Evolutionary conservation across 2,888 invertebrate genomes (phyloP), one percentile per base, ranked within the genome.

Genomic region (Stomorhina lunata): DNA sequence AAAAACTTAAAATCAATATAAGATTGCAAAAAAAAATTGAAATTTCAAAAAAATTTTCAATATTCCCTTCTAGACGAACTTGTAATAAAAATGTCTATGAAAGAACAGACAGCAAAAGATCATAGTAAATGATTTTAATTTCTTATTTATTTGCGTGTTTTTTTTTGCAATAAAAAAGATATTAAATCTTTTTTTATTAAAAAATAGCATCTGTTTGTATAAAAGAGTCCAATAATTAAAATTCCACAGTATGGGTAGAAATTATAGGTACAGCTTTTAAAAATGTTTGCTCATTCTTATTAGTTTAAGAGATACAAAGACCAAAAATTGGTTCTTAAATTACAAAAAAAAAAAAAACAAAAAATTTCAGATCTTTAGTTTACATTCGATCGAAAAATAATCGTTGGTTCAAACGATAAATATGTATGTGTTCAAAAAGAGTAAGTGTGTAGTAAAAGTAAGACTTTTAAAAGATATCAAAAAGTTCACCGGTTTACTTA

Each of bases 91-190:
- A 59, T 17, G 45, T 73, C 40, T 66, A 61, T 40, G 4, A 37
- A 79, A 66, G 66, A 79, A 17, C 72, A 79, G 65, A 59, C 65
- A 45, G n/a, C 53, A 71, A 10, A n/a, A 43, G 50, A 65, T 79
- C 20, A 72, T 27, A 65, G 29, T 15, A 50, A 66, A 57, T 40
- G 48, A 61, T 77, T 69, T 61, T 12, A 27, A 43, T 40, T 61
- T 61, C 40, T 40, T 65, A 34, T 32, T 20, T 7, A 25, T 57
- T 66, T 66, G n/a, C n/a, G n/a, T 17, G 22, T 55, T 65, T 12
- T 37, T 50, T 73, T 48, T 72, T 53, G 20, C 27, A 63, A 22
- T 50, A 59, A 61, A 63, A 77, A 15, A 55, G 53, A 53, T 37
- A 68, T 55, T 40, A 71, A 25, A 63, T 59, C 17, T 55, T 63